Conservation (phyloP, 2,888 invertebrate species). For the Apoda limacodes region DNA sequence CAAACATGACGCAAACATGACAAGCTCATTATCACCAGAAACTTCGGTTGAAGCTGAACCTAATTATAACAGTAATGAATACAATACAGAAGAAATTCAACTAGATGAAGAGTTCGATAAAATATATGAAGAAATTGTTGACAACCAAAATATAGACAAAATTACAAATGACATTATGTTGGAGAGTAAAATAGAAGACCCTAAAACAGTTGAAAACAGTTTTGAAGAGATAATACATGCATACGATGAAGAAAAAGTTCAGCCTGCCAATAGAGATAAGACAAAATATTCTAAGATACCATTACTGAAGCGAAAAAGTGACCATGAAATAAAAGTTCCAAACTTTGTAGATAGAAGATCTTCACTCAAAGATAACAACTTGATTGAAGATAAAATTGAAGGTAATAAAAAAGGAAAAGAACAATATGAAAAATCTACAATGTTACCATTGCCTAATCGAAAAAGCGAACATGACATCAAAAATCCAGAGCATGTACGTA, state of each 20-base stretch:
- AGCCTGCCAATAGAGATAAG: conserved; percentile 28
- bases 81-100: conserved; percentile 8
- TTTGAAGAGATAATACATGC: conserved; percentile 56
- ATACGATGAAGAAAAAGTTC: conserved; percentile 37
- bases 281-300: conserved; percentile 41
- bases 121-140: conserved; percentile 44
- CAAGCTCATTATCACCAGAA: conserved; percentile 11
- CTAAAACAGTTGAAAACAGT: conserved; percentile 38
- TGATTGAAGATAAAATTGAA: no score
- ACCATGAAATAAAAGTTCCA: conserved; percentile 29
- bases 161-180: conserved; percentile 23
- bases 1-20: conserved; percentile 23
- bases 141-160: conserved; percentile 20
- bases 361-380: neutral
- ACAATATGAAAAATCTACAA: conserved; percentile 34
- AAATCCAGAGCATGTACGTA: conserved; percentile 20
- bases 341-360: conserved; percentile 8
- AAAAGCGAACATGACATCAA: conserved; percentile 35
- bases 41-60: conserved; percentile 3
- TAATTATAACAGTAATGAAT: conserved; percentile 7
- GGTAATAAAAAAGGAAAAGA: no score
- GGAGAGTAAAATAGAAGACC: conserved; percentile 35
- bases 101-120: conserved; percentile 52
- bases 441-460: conserved; percentile 40
- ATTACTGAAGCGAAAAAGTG: conserved; percentile 34